Evolutionary conservation across 2,113 vertebrate genomes (phyloP), one percentile per base, ranked within the genome.

Genomic region (Ptilonorhynchus violaceus): DNA sequence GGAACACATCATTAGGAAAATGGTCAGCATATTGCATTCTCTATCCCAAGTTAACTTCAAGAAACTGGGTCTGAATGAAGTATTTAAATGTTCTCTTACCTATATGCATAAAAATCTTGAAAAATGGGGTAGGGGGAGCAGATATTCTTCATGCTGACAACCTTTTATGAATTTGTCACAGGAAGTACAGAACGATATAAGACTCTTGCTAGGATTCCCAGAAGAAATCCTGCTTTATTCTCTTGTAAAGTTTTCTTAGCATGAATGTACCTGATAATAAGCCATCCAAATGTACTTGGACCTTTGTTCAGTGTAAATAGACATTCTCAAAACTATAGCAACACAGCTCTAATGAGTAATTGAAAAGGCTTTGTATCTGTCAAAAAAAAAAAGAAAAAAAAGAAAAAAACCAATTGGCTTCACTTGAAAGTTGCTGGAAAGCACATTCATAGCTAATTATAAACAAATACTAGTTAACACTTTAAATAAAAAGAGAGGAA

Each of bases 401-500:
- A 81, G 27, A 23, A 70, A 47, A 64, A 46, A 81, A 44, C 69
- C 69, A 82, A 90, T 83, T 97, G 96, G 89, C 90, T 97, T 9
- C 42, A 92, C 90, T 97, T 97, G 92, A 96, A 97, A 97, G 95
- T 95, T 92, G 72, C 35, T 74, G 88, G 93, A 96, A 97, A 92
- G 62, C 89, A 95, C 85, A 96, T 93, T 97, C 96, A 96, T 95
- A 90, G 92, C 87, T 95, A 97, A 98, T 98, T 98, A 98, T 98
- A 97, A 98, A 98, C 88, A 97, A 98, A 95, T 97, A 95, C 83
- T 98, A 97, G 96, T 97, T 98, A 98, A 96, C 97, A 97, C 95
- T 96, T 97, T 96, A 96, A 97, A 96, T 95, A 92, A 96, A 93
- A 87, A 91, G 46, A 94, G 73, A 70, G 88, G 49, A 49, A 88